These are phyloP conservation scores for Thereva unica DNA, from an alignment of 2,888 invertebrate species.

Conservation along the genomic window DNA sequence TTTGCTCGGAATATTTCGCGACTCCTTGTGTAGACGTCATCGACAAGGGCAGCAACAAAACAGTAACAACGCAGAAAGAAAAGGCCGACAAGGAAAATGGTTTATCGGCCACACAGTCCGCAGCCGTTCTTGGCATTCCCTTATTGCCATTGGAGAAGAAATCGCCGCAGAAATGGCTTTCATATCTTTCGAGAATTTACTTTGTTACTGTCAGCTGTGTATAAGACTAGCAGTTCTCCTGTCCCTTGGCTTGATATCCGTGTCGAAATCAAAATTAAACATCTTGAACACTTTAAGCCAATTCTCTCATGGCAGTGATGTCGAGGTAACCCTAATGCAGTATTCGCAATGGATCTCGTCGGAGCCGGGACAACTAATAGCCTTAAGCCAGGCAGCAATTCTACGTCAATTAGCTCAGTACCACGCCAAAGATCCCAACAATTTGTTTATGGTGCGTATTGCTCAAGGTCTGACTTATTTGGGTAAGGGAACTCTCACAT, in stretches of 20 bases:
- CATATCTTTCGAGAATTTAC: constrained; percentile 88
- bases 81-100: constrained; percentile 74
- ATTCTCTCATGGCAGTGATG: constrained; percentile 97
- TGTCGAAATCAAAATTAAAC: constrained; percentile 94
- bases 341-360: constrained; percentile 97
- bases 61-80: constrained; percentile 56
- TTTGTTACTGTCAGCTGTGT: constrained; percentile 97
- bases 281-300: constrained; percentile 98
- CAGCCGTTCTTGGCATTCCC: constrained; percentile 95
- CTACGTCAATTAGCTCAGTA: constrained; percentile 95
- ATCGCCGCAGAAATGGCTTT: constrained; percentile 99
- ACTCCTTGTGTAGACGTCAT: constrained; percentile 53
- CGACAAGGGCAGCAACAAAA: constrained; percentile 45
- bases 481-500: constrained; percentile 96
- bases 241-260: constrained; percentile 92
- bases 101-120: constrained; percentile 87
- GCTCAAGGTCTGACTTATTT: constrained; percentile 97
- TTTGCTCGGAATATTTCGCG: constrained; percentile 98
- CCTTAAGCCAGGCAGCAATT: constrained; percentile 96
- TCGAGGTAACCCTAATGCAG: constrained; percentile 97
- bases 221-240: constrained; percentile 96
- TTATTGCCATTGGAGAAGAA: constrained; percentile 99
- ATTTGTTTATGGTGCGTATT: constrained; percentile 95
- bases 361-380: constrained; percentile 87
- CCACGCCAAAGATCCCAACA: constrained; percentile 97